Conservation (phyloP, 1,140 invertebrate species). For the Trachymyrmex septentrionalis region DNA sequence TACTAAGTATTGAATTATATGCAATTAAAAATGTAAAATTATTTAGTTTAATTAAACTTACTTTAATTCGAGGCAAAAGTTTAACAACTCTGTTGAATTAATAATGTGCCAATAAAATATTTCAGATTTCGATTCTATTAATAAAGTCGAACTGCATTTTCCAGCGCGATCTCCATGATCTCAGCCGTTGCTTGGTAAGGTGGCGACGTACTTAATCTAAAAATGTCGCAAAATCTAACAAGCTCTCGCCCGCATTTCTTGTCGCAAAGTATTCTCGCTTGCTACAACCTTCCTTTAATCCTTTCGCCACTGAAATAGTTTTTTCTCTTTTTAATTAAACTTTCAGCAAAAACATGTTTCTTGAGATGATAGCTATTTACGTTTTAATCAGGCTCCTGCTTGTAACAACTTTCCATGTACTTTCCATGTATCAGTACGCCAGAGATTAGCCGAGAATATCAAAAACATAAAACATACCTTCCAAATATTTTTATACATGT, state of each 20-base stretch:
- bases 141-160: conserved; percentile 35
- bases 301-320: conserved; percentile 47
- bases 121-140: conserved; percentile 35
- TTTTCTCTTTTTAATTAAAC: conserved; percentile 61
- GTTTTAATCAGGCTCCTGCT: conserved; percentile 58
- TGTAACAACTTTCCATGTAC: conserved; percentile 10
- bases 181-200: conserved; percentile 8
- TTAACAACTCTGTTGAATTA: conserved; percentile 25
- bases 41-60: conserved; percentile 20
- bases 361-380: conserved; percentile 61
- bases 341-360: conserved; percentile 59
- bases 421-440: conserved; percentile 31
- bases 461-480: neutral
- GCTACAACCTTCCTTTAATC: conserved; percentile 59
- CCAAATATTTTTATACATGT: neutral
- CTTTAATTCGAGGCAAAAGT: conserved; percentile 9
- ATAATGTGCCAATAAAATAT: conserved; percentile 44
- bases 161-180: conserved; percentile 12
- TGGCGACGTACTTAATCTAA: conserved; percentile 50
- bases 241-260: conserved; percentile 47
- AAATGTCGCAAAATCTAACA: conserved; percentile 58
- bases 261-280: conserved; percentile 42
- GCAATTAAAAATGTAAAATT: conserved; percentile 16
- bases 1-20: conserved; percentile 2
- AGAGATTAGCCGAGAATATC: conserved; percentile 20